A percentile compares a stretch with the other conserved stretches of the same genome.
Conservation (phyloP, 2,888 invertebrate species). For the Koerneria pararmatus region DNA sequence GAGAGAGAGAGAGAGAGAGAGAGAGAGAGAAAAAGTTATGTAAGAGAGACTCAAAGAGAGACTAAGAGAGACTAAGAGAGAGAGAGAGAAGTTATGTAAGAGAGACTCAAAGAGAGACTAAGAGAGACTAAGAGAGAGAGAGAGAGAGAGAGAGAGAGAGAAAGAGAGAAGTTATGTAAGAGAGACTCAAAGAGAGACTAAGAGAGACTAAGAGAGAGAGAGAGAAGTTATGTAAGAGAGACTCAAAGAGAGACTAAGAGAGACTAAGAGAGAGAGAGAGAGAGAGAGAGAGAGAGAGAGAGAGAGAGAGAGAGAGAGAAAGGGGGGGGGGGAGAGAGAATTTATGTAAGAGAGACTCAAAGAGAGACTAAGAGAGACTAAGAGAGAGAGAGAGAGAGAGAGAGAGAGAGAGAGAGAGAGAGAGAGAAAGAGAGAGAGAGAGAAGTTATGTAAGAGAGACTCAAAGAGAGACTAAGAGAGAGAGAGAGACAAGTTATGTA, state of each 20-base stretch:
- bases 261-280: neutral
- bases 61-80: neutral
- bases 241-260: neutral
- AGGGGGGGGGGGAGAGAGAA: slow-evolving; percentile 9
- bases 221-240: neutral
- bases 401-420: neutral
- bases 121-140: neutral
- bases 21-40: slow-evolving; percentile 2
- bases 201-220: neutral
- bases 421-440: slow-evolving; percentile 2
- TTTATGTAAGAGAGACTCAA: neutral
- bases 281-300: neutral
- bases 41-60: neutral
- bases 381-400: slow-evolving; percentile 4
- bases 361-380: neutral
- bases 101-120: neutral
- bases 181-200: neutral
- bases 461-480: neutral
- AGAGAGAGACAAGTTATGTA: neutral
- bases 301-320: neutral
- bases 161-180: too few species aligned
- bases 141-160: neutral
- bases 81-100: neutral
- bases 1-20: neutral
- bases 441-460: neutral